phyloP scores from a whole-genome alignment of 2,113 vertebrate species.

The Solea senegalensis region DNA sequence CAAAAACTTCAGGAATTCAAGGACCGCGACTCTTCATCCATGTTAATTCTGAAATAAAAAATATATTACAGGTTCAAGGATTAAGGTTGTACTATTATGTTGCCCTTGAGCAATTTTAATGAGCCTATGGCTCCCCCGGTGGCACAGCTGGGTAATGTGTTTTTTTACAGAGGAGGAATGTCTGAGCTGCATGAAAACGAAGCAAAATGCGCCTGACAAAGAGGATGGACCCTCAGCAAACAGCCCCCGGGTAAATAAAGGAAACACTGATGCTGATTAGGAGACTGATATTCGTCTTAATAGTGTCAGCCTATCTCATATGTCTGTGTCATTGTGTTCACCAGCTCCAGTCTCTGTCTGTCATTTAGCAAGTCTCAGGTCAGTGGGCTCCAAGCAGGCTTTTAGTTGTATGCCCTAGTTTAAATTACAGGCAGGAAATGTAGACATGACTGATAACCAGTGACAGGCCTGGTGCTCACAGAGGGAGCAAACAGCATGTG shows the following conservation, averaged over 20 bases:
- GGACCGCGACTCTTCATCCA: background rate
- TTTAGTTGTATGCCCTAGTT: slow-evolving; percentile 37
- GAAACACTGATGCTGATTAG: slow-evolving; percentile 51
- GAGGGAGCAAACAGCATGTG: slow-evolving; percentile 33
- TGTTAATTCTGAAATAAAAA: background rate
- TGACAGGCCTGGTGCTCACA: slow-evolving; percentile 18
- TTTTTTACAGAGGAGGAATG: slow-evolving; percentile 25
- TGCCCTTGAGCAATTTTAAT: slow-evolving; percentile 13
- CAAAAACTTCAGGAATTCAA: too few relatives aligned
- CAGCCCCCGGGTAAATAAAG: slow-evolving; percentile 58
- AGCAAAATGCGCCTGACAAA: background rate
- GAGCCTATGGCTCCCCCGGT: slow-evolving; percentile 35
- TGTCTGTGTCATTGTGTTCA: slow-evolving; percentile 56
- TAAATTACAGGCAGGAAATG: slow-evolving; percentile 61
- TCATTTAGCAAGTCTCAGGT: slow-evolving; percentile 69
- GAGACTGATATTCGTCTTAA: slow-evolving; percentile 54
- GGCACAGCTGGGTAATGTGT: slow-evolving; percentile 24
- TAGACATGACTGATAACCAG: slow-evolving; percentile 63
- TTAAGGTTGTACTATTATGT: background rate
- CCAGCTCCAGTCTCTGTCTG: slow-evolving; percentile 41
- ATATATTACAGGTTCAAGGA: background rate
- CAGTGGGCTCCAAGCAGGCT: slow-evolving; percentile 60
- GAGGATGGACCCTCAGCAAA: slow-evolving; percentile 37
- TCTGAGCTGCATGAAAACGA: slow-evolving; percentile 25
- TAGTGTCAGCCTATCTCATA: slow-evolving; percentile 46